Evolutionary conservation across 2,888 invertebrate species (phyloP), one percentile per base, ranked within the genome.

Genomic region (Lucinisca nassula): DNA sequence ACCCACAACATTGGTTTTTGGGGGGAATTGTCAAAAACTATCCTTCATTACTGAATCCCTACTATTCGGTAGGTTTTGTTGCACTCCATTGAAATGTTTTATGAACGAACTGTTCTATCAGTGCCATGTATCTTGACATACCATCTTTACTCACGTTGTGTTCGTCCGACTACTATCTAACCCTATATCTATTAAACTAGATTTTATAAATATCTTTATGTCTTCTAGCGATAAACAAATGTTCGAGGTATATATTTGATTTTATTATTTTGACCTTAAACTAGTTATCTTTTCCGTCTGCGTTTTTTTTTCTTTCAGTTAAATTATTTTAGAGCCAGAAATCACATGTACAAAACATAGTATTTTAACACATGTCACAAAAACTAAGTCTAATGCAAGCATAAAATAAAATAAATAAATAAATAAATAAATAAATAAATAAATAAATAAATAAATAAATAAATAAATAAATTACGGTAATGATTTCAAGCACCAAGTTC

Each of bases 81-180:
- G n/a, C n/a, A n/a, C n/a, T n/a, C n/a, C n/a, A n/a, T n/a, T n/a
- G n/a, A n/a, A n/a, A n/a, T n/a, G n/a, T n/a, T n/a, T n/a, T n/a
- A 51, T 51, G 27, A 58, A n/a, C 14, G 58, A 27, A 58, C 58
- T 14, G 27, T 12, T 58, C n/a, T n/a, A 58, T 58, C 58, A 51
- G 21, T 1, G 6, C 58, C 1, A n/a, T 32, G 37, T 74, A 81
- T 81, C 80, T 81, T 81, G 80, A 81, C 80, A 61, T 24, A 14
- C 24, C 12, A 81, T 81, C 80, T 58, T 55, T 45, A 24, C 0
- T 73, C 80, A 35, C n/a, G 73, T 21, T 40, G 80, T 73, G 80
- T 27, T 27, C 73, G 80, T 27, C 80, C 73, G 74, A 58, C 80
- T n/a, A 32, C 24, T 74, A 81, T 81, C 80, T 58, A n/a, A 35